phyloP scores from a whole-genome alignment of 1,140 invertebrate species.

The Lasioglossum albipes region DNA sequence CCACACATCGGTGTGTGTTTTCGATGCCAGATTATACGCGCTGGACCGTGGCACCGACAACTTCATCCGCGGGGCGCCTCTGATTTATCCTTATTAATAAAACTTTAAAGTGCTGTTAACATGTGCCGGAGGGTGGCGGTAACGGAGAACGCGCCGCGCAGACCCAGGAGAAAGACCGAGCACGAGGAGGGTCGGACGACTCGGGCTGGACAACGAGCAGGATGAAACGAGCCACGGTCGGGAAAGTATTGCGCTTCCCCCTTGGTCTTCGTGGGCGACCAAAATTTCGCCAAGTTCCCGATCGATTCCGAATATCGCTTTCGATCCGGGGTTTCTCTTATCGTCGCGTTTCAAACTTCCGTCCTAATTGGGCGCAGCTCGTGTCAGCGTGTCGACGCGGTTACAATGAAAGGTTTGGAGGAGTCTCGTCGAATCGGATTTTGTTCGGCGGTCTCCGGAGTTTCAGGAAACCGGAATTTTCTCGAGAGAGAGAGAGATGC shows the following conservation, averaged over 20 bases:
- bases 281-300: not conserved
- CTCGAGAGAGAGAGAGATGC: no score
- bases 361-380: no score
- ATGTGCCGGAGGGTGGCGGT: slow-evolving; percentile 59
- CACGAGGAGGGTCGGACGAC: slow-evolving; percentile 25
- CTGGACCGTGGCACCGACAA: slow-evolving; percentile 72
- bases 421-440: not conserved
- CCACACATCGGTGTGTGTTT: slow-evolving; percentile 27
- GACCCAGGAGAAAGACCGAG: slow-evolving; percentile 11
- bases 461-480: no score
- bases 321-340: not conserved
- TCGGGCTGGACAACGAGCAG: slow-evolving; percentile 12
- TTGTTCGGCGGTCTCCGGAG: no score
- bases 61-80: slow-evolving; percentile 78
- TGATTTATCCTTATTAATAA: slow-evolving; percentile 81
- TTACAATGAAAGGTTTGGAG: no score
- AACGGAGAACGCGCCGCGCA: slow-evolving; percentile 28
- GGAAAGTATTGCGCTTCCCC: slow-evolving; percentile 53
- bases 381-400: no score
- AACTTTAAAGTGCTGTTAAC: slow-evolving; percentile 77
- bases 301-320: not conserved
- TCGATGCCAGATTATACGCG: slow-evolving; percentile 65
- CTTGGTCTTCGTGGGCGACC: not conserved
- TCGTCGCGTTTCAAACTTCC: no score
- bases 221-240: slow-evolving; percentile 32